Evolutionary conservation across 2,888 invertebrate genomes (phyloP).

Genomic region (Drosophila kanekoi): DNA sequence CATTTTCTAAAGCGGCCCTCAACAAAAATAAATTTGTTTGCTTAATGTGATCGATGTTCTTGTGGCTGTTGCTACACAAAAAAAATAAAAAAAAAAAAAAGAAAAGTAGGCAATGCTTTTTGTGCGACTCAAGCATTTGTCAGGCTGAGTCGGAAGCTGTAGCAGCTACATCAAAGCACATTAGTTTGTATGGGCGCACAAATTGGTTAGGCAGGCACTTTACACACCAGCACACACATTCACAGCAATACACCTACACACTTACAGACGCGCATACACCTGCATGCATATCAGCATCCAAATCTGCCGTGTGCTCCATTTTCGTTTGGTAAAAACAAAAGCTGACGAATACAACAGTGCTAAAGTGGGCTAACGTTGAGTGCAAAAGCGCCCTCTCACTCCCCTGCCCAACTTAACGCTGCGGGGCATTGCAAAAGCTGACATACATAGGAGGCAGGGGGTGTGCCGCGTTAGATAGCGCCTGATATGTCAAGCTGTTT

Average conservation of each 20-base stretch:
- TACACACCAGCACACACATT: constrained; percentile 48
- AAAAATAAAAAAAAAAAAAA: background rate
- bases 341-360: constrained; percentile 62
- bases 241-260: constrained; percentile 37
- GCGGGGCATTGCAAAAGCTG: constrained; percentile 63
- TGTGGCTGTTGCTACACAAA: constrained; percentile 27
- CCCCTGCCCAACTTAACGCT: constrained; percentile 44
- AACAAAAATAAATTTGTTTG: constrained; percentile 52
- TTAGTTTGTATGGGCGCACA: constrained; percentile 74
- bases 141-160: constrained; percentile 28
- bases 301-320: constrained; percentile 76
- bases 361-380: constrained; percentile 74
- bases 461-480: constrained; percentile 43
- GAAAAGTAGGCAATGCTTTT: constrained; percentile 46
- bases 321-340: constrained; percentile 55
- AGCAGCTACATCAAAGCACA: constrained; percentile 73
- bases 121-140: constrained; percentile 40
- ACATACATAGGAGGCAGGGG: constrained; percentile 25
- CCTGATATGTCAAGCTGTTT: constrained; percentile 60
- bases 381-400: constrained; percentile 48
- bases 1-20: constrained; percentile 49
- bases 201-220: constrained; percentile 77
- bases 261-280: constrained; percentile 27
- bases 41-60: constrained; percentile 71
- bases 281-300: constrained; percentile 67